Evolutionary conservation across 2,113 vertebrate genomes (phyloP).

Genomic region (Aldabrachelys gigantea): DNA sequence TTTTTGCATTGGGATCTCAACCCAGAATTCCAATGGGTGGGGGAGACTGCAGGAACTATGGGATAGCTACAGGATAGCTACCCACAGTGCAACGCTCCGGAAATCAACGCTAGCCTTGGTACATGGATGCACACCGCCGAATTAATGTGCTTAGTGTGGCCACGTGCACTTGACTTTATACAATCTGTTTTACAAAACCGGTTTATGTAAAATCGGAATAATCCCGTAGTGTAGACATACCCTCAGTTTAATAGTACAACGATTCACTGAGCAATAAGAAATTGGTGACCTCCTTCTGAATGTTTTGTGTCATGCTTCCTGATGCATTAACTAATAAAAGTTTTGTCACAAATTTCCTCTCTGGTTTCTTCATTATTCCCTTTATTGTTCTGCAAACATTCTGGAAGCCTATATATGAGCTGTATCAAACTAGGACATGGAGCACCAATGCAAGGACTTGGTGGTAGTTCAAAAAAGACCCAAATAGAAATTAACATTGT

Average conservation of each 20-base stretch:
- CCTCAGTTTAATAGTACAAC: conserved; percentile 8
- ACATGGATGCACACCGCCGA: too few relatives aligned
- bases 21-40: too few relatives aligned
- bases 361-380: neutral
- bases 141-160: too few relatives aligned
- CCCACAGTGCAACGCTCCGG: too few relatives aligned
- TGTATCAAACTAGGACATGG: neutral
- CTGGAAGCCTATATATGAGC: neutral
- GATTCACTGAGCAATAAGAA: conserved; percentile 21
- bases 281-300: neutral
- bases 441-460: neutral
- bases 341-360: neutral
- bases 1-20: too few relatives aligned
- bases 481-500: neutral
- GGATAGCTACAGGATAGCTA: too few relatives aligned
- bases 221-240: too few relatives aligned
- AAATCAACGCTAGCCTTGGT: too few relatives aligned
- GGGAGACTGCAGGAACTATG: too few relatives aligned
- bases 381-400: conserved; percentile 17
- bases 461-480: neutral
- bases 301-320: conserved; percentile 23
- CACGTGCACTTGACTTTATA: too few relatives aligned
- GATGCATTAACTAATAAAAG: neutral
- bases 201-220: too few relatives aligned
- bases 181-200: too few relatives aligned